Evolutionary conservation across 2,888 invertebrate species (phyloP), one percentile per base, ranked within the genome.

Genomic region (Mycalesis mineus): DNA sequence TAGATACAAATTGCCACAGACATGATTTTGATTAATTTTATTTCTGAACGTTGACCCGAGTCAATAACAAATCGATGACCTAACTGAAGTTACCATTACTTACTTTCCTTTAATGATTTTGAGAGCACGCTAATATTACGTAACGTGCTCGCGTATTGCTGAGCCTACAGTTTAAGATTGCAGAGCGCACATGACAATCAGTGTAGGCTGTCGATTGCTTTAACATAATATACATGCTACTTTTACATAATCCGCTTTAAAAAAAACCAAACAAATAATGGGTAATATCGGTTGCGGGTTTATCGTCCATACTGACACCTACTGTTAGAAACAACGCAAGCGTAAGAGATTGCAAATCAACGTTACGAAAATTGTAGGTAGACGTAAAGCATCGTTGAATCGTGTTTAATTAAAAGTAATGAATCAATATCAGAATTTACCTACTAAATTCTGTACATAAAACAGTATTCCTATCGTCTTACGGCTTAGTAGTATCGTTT

Each of bases 311-410:
- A 31, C 45, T 45, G 1, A 45, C 29, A 45, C 47, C 11, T 31
- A 47, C 47, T 13, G n/a, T 7, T 28, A 5, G 2, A 22, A 22
- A 39, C 41, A 1, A 44, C 11, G 13, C 14, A 31, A 45, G 9
- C 11, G 13, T 11, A 31, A 45, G 9, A 47, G 31, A 47, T 47
- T 47, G 31, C 47, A 33, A 47, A 47, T 47, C 47, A 31, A 33
- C 5, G 31, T 33, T 47, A 14, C 47, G 47, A 47, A 47, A 47
- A 47, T 33, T 14, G 13, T 1, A 29, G 14, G 13, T 29, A 31
- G 2, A 31, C 3, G 14, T n/a, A n/a, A n/a, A n/a, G n/a, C 33
- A 15, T 33, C 15, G 15, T 33, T 15, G 33, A 33, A 17, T 47
- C 15, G 15, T 22, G 22, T 22, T 22, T 22, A 22, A 22, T 22